Conservation (phyloP, 2,888 invertebrate genomes). For the Hoplodrina ambigua region DNA sequence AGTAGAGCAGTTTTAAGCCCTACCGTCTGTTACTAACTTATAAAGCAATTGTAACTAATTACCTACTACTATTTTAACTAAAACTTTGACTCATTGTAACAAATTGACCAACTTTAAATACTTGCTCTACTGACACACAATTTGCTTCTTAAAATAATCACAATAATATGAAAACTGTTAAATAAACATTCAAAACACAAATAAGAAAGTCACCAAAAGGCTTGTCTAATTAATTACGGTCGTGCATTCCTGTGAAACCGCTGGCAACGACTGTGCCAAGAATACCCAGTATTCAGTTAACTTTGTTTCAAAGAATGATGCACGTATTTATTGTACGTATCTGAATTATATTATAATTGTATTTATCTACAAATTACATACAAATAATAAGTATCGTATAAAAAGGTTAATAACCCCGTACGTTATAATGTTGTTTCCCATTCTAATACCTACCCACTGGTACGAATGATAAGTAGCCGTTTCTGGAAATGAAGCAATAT, state of each 20-base stretch:
- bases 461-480: neutral
- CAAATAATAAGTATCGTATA: neutral
- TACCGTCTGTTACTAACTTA: neutral
- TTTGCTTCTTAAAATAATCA: neutral
- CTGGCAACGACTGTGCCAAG: slow-evolving; percentile 37
- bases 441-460: neutral
- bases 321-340: slow-evolving; percentile 20
- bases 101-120: neutral
- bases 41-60: no score
- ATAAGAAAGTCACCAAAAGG: slow-evolving; percentile 22
- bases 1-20: neutral
- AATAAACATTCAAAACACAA: slow-evolving; percentile 1
- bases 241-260: slow-evolving; percentile 19
- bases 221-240: slow-evolving; percentile 45
- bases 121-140: neutral
- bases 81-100: neutral
- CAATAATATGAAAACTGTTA: slow-evolving; percentile 17
- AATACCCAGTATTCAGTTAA: slow-evolving; percentile 16
- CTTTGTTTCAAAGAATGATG: slow-evolving; percentile 1
- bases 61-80: no score
- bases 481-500: neutral
- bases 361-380: slow-evolving; percentile 14
- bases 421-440: neutral
- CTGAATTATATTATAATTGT: slow-evolving; percentile 10
- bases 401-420: slow-evolving; percentile 1